Percentiles rank a stretch among this genome's conserved stretches.
Evolutionary conservation across 2,113 vertebrate genomes (phyloP).

Genomic region (Anhinga anhinga): DNA sequence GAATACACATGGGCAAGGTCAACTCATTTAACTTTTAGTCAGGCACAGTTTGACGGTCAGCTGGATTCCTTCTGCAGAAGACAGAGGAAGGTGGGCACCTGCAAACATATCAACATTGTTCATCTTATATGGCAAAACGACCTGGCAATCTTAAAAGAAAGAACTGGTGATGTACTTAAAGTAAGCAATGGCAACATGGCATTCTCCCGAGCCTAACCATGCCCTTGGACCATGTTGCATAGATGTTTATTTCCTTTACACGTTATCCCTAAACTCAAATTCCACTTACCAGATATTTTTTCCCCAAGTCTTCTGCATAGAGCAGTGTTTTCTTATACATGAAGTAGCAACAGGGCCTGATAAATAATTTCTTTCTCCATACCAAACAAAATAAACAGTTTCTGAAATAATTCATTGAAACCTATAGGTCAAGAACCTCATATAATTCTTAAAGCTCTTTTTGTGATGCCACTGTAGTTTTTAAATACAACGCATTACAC

Average conservation of each 20-base stretch:
- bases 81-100: background rate
- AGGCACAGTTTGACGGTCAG: accelerated
- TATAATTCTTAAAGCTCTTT: background rate
- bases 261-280: background rate
- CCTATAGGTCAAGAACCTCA: background rate
- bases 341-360: background rate
- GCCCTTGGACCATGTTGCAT: background rate
- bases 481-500: background rate
- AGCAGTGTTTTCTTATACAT: background rate
- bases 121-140: background rate
- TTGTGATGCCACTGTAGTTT: background rate
- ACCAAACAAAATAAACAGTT: background rate
- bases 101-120: background rate
- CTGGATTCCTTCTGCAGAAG: background rate
- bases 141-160: background rate
- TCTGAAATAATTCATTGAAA: background rate
- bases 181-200: background rate
- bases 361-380: background rate
- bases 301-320: background rate
- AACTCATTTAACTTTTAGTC: background rate
- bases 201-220: background rate
- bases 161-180: background rate
- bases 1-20: background rate
- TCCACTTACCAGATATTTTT: background rate
- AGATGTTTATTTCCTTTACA: background rate